Evolutionary conservation across 30 jellyfish, hydroid and myxozoan genomes (phyloP), one percentile per base, ranked within the genome.

Genomic region (Aurelia sp.): DNA sequence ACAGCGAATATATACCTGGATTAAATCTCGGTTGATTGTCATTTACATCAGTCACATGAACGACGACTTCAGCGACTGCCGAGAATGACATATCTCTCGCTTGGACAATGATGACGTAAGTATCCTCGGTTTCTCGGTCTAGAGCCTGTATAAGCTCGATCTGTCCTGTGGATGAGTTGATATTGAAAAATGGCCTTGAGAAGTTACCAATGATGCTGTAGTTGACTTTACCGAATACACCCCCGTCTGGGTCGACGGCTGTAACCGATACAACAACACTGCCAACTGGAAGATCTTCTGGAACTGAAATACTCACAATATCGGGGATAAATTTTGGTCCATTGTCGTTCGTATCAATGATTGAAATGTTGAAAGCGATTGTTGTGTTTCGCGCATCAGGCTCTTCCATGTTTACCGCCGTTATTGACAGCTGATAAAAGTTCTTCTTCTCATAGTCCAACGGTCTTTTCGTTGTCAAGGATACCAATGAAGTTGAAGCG

Each of bases 1-100:
- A 51, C 17, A 92, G 33, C 13, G 91, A 71, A 66, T 89, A 88
- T n/a, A 72, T 20, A 58, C 73, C 62, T 20, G 89, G 97, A 7
- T 66, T 71, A 80, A 93, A 88, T 2, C 40, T 58, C 30, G 98
- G 98, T 30, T 51, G 80, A 70, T 93, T 93, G 75, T 93, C 98
- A 62, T 93, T 93, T n/a, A 93, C 97, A 62, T 93, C 98, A 2
- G 97, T 88, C 44, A 93, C 97, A 71, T 78, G 67, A 66, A 93
- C 83, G 44, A 93, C 91, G 40, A 93, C 73, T 37, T 80, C 97
- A 9, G 96, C 96, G 6, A 93, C 89, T 12, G 97, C 67, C 19
- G 90, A 53, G 74, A 82, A 93, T 18, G 37, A 55, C 0, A 88
- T 35, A 79, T 93, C 97, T 1, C 86, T 72, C 12, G 97, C 98